Evolutionary conservation across 2,888 invertebrate species (phyloP), one percentile per base, ranked within the genome.

Genomic region (Tricholauxania praeusta): DNA sequence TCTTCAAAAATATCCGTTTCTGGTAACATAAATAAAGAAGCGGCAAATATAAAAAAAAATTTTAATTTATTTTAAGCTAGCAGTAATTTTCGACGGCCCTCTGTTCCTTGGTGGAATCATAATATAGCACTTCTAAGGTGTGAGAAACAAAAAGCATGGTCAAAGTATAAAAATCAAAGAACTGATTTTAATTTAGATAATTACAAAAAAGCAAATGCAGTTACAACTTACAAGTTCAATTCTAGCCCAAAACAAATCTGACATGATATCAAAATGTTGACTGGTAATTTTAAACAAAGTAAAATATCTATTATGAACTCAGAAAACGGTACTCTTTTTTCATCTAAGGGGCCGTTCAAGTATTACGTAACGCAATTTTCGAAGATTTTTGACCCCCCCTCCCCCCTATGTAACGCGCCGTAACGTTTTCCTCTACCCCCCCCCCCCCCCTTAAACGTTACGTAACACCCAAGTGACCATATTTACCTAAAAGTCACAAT

Each of bases 181-280:
- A 62, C 62, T 32, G 62, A 8, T 47, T 6, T 1, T 8, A 72
- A 72, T 49, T n/a, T 74, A 8, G 3, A 72, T 8, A 74, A 59
- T 5, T 74, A 49, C 32, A 71, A 67, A 64, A 74, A 59, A 63
- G 67, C 71, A 8, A 71, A 51, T 32, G 71, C 73, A 12, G 28
- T 68, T 12, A 15, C 48, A 47, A 8, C 47, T n/a, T 32, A 64
- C 64, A n/a, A 19, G n/a, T 22, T 8, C 64, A 53, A 73, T 73
- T 17, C 74, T 2, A 55, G 59, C 39, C 17, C 57, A 17, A 48
- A 14, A n/a, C 67, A 71, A 66, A 68, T 74, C 6, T 74, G 74
- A 71, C 14, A 51, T 28, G 68, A 39, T 17, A 67, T 74, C 10
- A 60, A 51, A 32, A 15, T 28, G 6, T 71, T 73, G 55, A 53